Evolutionary conservation across 2,888 invertebrate genomes (phyloP).

Genomic region (Cantharis lateralis): DNA sequence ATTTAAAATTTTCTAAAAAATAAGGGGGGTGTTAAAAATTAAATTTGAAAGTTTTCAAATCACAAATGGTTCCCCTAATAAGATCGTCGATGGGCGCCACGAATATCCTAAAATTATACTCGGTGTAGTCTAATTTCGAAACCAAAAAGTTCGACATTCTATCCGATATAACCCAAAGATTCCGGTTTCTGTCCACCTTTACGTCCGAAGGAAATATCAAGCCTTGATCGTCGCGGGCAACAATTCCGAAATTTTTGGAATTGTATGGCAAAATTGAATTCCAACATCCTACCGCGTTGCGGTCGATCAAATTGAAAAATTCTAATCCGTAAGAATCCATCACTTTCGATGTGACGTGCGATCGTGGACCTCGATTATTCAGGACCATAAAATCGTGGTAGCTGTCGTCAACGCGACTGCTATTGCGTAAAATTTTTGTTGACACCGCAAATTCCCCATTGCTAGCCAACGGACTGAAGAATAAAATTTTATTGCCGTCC

Average conservation of each 20-base stretch:
- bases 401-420: slow-evolving; percentile 67
- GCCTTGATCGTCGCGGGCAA: slow-evolving; percentile 75
- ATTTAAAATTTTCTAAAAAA: neutral
- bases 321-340: slow-evolving; percentile 75
- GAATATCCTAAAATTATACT: slow-evolving; percentile 78
- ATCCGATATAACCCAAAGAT: slow-evolving; percentile 82
- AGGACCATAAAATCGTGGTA: slow-evolving; percentile 73
- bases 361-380: slow-evolving; percentile 68
- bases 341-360: slow-evolving; percentile 74
- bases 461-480: slow-evolving; percentile 80
- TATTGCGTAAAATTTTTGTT: slow-evolving; percentile 72
- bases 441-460: slow-evolving; percentile 79
- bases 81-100: slow-evolving; percentile 70
- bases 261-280: slow-evolving; percentile 68
- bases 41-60: neutral
- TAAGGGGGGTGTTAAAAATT: neutral
- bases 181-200: slow-evolving; percentile 72
- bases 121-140: slow-evolving; percentile 70
- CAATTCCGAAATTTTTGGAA: slow-evolving; percentile 69
- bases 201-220: slow-evolving; percentile 81
- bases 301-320: slow-evolving; percentile 78
- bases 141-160: slow-evolving; percentile 78
- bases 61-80: slow-evolving; percentile 75
- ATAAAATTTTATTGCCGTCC: slow-evolving; percentile 73
- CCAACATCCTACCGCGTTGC: slow-evolving; percentile 85